These are phyloP conservation scores for Saguinus imperator DNA, from an alignment of 2,113 vertebrate species.

Conservation along the genomic window DNA sequence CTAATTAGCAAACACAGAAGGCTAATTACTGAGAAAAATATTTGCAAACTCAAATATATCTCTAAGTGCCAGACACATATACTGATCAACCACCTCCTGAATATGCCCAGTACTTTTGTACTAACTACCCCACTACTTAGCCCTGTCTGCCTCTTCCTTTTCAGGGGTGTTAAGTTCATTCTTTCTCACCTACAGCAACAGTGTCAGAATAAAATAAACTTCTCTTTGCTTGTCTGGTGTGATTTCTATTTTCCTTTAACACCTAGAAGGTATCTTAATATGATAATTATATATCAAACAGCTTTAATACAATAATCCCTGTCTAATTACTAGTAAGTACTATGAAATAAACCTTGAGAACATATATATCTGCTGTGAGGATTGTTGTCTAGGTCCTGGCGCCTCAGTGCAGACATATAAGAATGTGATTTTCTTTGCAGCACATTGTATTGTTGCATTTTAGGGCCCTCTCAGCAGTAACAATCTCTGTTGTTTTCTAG, in stretches of 20 bases:
- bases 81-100: neutral
- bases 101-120: neutral
- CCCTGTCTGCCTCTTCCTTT: neutral
- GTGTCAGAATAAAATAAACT: neutral
- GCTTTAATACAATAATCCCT: neutral
- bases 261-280: neutral
- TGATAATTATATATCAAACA: neutral
- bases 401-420: neutral
- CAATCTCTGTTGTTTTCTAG: conserved; percentile 73
- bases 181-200: neutral
- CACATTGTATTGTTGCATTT: conserved; percentile 55
- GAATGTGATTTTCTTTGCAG: neutral
- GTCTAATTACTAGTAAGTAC: neutral
- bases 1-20: neutral
- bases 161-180: neutral
- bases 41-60: neutral
- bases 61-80: neutral
- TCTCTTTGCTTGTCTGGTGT: neutral
- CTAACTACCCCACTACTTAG: neutral
- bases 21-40: neutral
- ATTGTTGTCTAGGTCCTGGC: neutral
- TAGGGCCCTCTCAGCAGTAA: conserved; percentile 49
- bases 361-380: fast-evolving
- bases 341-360: neutral
- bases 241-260: neutral